Evolutionary conservation across 2,797 vertebrate species (phyloP), one percentile per base, ranked within the genome.

Genomic region (Hylomyscus alleni): DNA sequence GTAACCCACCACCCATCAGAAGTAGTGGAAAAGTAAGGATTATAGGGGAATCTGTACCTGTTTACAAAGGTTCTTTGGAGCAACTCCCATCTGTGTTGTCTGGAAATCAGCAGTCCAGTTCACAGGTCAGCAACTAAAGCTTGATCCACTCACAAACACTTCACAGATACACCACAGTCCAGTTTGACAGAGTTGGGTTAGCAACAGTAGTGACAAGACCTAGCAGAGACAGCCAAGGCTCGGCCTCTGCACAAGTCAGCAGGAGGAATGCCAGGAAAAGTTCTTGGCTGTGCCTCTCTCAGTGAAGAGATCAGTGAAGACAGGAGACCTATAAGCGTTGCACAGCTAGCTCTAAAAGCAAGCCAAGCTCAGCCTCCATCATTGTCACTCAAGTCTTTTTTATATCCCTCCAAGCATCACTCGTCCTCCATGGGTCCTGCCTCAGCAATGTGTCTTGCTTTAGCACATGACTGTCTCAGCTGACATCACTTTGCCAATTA

Each of bases 311-410:
- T 69, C 65, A 34, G 65, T 34, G 65, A n/a, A 69, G 67, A 69
- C 2, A 1, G 0, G 29, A 31, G n/a, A 72, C 17, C 17, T 20
- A 72, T 34, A 72, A 19, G 17, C 34, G 10, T 20, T 72, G 17
- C 34, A 37, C 67, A 72, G 67, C 67, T n/a, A 72, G 34, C 34
- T 72, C n/a, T 37, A 37, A 20, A 37, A 72, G n/a, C 67, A 72
- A 72, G n/a, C 67, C 17, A 17, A 72, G 67, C n/a, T 37, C 67
- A 37, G 67, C 17, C n/a, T 72, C 67, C 34, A 72, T 9, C 34
- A 37, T 9, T 3, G 17, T n/a, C 34, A 0, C 2, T 19, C 3
- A 2, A 37, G 34, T 37, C 67, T n/a, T n/a, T 72, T n/a, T 20
- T 72, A 69, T 19, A n/a, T 69, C 67, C 67, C n/a, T 37, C 67